phyloP scores from a whole-genome alignment of 2,113 vertebrate species.

The Mionectes macconnelli region DNA sequence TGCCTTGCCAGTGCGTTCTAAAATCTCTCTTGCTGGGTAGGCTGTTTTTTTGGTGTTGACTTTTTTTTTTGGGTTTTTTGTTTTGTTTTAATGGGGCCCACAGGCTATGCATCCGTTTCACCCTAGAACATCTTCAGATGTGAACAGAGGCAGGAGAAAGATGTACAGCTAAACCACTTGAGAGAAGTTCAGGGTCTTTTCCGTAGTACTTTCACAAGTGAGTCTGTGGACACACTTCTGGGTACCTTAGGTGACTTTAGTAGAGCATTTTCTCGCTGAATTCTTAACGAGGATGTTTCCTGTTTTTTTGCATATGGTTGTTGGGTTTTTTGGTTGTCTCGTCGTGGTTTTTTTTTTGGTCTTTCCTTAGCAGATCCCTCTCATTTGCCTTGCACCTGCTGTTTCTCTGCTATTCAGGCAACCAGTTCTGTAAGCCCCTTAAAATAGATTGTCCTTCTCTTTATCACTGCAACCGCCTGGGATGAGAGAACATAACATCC shows the following conservation, averaged over 20 bases:
- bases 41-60: background rate
- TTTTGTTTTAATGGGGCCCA: background rate
- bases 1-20: background rate
- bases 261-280: background rate
- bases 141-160: background rate
- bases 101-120: background rate
- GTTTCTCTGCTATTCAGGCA: slow-evolving; percentile 35
- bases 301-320: background rate
- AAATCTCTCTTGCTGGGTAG: background rate
- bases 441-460: slow-evolving; percentile 57
- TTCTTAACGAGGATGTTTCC: background rate
- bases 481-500: slow-evolving; percentile 50
- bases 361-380: background rate
- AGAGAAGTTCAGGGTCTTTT: background rate
- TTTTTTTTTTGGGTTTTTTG: background rate
- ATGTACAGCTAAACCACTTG: background rate
- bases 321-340: background rate
- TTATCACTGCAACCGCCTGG: background rate
- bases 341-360: background rate
- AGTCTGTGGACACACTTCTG: background rate
- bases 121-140: background rate
- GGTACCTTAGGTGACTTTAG: background rate
- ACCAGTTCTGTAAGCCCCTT: slow-evolving; percentile 15
- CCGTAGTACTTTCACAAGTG: background rate
- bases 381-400: slow-evolving; percentile 27